Evolutionary conservation across 2,888 invertebrate genomes (phyloP), one percentile per base, ranked within the genome.

Genomic region (Epinotia brunnichana): DNA sequence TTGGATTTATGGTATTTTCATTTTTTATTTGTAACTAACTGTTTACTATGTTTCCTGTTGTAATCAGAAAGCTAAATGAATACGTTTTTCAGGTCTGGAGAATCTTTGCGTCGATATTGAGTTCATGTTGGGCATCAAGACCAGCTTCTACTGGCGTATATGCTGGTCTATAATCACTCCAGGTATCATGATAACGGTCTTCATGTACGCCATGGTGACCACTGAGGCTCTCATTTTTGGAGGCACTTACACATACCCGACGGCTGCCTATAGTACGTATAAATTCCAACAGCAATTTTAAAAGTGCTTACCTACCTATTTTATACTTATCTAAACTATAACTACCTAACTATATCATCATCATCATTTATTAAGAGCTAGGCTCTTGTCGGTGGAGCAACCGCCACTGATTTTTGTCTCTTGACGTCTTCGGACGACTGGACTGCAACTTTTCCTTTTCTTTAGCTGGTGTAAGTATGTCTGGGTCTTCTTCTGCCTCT

Each of bases 101-200:
- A 78, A 78, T 68, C 21, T 77, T 9, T 78, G 78, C 68, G 51
- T 78, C 63, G 96, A 96, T 79, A 87, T 96, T 41, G 95, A 96
- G 82, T 96, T 95, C 81, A 96, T 96, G 96, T 85, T 96, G 74
- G 94, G 95, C 3, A 89, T 89, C 53, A 94, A 94, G 82, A 94
- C 76, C 0, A 92, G 95, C 1, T 80, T 94, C 53, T 96, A 96
- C 80, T 96, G 96, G 96, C 92, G 96, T 76, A 77, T 95, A 21
- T 96, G 95, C 76, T 96, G 96, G 96, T 91, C 93, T 0, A 75
- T 95, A 5, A 79, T 96, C 11, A 95, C 96, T 1, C 96, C 96
- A 0, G 74, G 94, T 1, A 85, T 95, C 2, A 94, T 96, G 88
- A 90, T 94, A 2, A 81, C 93, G 1, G 95, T 96, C 74, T 89